phyloP scores from a whole-genome alignment of 2,888 invertebrate species.

The Clitarchus hookeri region DNA sequence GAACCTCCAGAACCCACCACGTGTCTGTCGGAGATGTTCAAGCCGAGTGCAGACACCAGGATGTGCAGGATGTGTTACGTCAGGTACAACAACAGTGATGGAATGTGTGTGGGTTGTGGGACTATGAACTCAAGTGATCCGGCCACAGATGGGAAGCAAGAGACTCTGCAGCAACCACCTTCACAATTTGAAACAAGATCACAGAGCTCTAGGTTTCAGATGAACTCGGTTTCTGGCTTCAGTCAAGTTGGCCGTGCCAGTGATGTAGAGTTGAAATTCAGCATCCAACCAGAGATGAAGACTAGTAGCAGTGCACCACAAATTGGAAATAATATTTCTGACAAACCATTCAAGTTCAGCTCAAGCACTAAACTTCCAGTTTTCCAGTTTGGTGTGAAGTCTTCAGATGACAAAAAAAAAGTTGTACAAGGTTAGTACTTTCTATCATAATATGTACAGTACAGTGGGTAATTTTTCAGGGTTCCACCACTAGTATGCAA shows the following conservation, averaged over 20 bases:
- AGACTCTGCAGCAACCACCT: too few relatives aligned
- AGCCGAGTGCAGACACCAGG: constrained; percentile 63
- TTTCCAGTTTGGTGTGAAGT: background rate
- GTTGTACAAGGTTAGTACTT: background rate
- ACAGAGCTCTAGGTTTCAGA: constrained; percentile 44
- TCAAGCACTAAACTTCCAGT: background rate
- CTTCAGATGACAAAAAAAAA: background rate
- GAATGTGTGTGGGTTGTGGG: constrained; percentile 31
- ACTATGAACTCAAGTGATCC: background rate
- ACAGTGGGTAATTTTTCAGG: too few relatives aligned
- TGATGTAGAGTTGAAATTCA: background rate
- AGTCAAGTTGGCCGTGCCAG: background rate
- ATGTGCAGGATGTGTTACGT: constrained; percentile 41
- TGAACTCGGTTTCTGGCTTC: constrained; percentile 40
- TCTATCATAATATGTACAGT: background rate
- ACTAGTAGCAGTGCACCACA: background rate
- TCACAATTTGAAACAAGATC: background rate
- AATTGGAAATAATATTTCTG: background rate
- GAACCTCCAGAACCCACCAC: background rate
- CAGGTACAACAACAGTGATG: constrained; percentile 59
- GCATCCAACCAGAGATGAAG: background rate
- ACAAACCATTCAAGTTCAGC: background rate
- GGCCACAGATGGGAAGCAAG: background rate
- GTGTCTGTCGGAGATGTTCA: constrained; percentile 56
- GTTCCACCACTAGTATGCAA: too few relatives aligned